Conservation (phyloP, 2,888 invertebrate species). For the Philonicus albiceps region DNA sequence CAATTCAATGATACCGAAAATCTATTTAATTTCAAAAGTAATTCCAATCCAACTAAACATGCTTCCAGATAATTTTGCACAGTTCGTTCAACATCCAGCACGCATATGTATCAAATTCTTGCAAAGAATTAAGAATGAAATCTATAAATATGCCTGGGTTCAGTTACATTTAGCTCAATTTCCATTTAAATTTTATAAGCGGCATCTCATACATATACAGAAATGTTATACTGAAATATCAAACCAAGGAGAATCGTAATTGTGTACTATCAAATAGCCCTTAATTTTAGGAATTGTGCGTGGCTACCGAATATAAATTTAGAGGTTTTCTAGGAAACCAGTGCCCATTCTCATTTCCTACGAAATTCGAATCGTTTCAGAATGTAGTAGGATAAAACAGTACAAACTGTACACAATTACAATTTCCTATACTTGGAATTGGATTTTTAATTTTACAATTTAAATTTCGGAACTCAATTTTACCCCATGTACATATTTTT, state of each 20-base stretch:
- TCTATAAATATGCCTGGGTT: not conserved
- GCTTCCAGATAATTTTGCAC: not conserved
- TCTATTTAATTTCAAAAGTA: not conserved
- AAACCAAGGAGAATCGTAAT: too few relatives aligned
- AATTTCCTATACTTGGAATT: too few relatives aligned
- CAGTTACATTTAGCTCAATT: not conserved
- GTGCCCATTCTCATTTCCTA: too few relatives aligned
- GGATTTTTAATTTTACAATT: too few relatives aligned
- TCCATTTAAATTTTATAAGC: not conserved
- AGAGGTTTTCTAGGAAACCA: not conserved
- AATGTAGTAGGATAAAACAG: too few relatives aligned
- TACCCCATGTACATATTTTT: too few relatives aligned
- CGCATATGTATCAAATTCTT: not conserved
- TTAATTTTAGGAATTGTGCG: not conserved
- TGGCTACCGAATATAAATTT: not conserved
- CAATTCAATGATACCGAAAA: not conserved
- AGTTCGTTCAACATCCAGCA: not conserved
- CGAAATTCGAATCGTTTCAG: too few relatives aligned
- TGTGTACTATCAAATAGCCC: not conserved
- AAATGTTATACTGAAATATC: not conserved
- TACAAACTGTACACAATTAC: too few relatives aligned
- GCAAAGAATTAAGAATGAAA: not conserved
- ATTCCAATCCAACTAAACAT: too few relatives aligned
- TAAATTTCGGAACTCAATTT: too few relatives aligned
- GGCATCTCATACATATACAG: not conserved